Percentiles rank a stretch among this genome's conserved stretches.
These are phyloP conservation scores for Trachelus iudaicus DNA, from an alignment of 2,888 invertebrate genomes.

Conservation along the genomic window DNA sequence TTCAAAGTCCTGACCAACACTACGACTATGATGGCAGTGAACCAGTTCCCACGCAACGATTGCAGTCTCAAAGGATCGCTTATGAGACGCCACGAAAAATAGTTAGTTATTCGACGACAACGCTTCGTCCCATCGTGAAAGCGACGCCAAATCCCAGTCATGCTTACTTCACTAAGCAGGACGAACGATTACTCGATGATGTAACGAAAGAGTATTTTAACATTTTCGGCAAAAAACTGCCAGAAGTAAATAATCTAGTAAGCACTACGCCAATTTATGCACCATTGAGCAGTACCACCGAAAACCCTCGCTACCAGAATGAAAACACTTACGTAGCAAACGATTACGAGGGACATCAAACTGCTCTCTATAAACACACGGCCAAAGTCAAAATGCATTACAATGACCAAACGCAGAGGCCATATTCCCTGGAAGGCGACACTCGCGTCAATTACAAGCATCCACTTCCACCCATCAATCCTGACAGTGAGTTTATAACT, in stretches of 20 bases:
- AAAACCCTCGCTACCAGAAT: constrained; percentile 47
- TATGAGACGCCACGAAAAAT: constrained; percentile 23
- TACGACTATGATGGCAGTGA: constrained; percentile 40
- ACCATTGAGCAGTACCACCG: constrained; percentile 49
- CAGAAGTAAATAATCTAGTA: constrained; percentile 67
- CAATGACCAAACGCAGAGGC: constrained; percentile 67
- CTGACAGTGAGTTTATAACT: constrained; percentile 73
- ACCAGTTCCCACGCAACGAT: constrained; percentile 22
- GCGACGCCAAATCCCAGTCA: constrained; percentile 70
- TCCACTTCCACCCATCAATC: constrained; percentile 76
- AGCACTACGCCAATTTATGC: constrained; percentile 56
- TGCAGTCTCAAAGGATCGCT: constrained; percentile 19
- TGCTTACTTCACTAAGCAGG: constrained; percentile 76
- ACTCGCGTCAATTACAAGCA: constrained; percentile 78
- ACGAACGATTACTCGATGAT: constrained; percentile 76
- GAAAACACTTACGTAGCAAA: constrained; percentile 39
- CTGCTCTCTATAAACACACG: constrained; percentile 34
- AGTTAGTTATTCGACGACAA: constrained; percentile 56
- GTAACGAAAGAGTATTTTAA: constrained; percentile 81
- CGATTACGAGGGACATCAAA: constrained; percentile 39
- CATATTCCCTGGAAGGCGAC: constrained; percentile 73
- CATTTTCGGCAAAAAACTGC: constrained; percentile 78
- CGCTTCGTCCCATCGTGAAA: constrained; percentile 52
- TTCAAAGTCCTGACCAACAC: constrained; percentile 29
- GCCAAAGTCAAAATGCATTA: constrained; percentile 69